Conservation (phyloP, 30 jellyfish, hydroid and myxozoan species). For the Mastigias papua region DNA sequence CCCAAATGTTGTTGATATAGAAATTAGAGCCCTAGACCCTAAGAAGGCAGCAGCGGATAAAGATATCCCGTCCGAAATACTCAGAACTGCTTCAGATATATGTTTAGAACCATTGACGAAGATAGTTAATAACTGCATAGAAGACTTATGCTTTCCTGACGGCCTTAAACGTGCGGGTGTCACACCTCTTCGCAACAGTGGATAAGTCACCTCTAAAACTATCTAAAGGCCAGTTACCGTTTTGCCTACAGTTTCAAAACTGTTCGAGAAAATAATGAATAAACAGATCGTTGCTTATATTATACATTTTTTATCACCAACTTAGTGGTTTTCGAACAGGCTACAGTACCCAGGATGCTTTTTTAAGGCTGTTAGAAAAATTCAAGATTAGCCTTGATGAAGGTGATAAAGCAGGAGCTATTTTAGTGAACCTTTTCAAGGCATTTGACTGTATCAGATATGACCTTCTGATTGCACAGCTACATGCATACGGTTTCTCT, state of each 20-base stretch:
- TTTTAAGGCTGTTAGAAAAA: not conserved
- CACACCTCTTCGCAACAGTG: conserved; percentile 5
- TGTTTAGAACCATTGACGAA: not conserved
- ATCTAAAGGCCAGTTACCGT: not conserved
- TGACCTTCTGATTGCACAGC: conserved; percentile 5
- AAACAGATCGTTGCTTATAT: conserved; percentile 8
- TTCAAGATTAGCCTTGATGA: not conserved
- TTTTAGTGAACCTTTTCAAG: conserved; percentile 23
- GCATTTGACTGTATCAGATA: conserved; percentile 24
- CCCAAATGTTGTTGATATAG: not conserved
- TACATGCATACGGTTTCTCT: conserved; percentile 8
- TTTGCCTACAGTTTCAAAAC: conserved; percentile 15
- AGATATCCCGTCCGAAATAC: conserved; percentile 1
- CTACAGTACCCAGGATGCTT: not conserved
- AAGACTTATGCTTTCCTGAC: not conserved
- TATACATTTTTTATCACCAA: not conserved
- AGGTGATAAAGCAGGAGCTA: conserved; percentile 4
- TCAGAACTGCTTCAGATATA: not conserved
- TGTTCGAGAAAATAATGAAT: conserved; percentile 6
- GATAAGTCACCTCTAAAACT: not conserved
- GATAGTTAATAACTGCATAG: not conserved
- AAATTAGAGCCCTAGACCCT: conserved; percentile 4
- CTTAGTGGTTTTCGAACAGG: conserved; percentile 25
- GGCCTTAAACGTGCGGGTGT: not conserved
- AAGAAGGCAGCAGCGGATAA: conserved; percentile 4